Evolutionary conservation across 2,888 invertebrate species (phyloP).

Genomic region (Clistopyga incitator): DNA sequence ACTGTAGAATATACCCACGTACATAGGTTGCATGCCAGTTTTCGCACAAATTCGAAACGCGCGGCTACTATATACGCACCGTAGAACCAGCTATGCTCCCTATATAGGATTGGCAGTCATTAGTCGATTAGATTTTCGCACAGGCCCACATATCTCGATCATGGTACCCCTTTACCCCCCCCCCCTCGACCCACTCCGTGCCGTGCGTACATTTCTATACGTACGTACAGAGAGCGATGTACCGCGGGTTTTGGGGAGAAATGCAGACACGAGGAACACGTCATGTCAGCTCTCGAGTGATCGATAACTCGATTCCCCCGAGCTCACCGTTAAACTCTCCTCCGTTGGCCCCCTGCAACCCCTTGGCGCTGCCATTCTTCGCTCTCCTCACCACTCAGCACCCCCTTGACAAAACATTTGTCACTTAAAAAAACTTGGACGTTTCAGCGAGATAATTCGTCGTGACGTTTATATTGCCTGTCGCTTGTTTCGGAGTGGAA

Average conservation of each 20-base stretch:
- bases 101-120: slow-evolving; percentile 75
- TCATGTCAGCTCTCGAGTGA: slow-evolving; percentile 60
- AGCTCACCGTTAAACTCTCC: slow-evolving; percentile 53
- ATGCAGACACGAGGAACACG: slow-evolving; percentile 46
- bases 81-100: slow-evolving; percentile 46
- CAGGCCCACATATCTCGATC: slow-evolving; percentile 75
- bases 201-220: slow-evolving; percentile 32
- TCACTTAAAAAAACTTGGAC: slow-evolving; percentile 48
- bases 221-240: slow-evolving; percentile 20
- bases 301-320: slow-evolving; percentile 69
- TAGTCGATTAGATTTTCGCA: slow-evolving; percentile 79
- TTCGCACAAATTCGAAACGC: slow-evolving; percentile 53
- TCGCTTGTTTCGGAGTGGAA: slow-evolving; percentile 9
- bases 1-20: slow-evolving; percentile 39
- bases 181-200: neutral
- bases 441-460: slow-evolving; percentile 24
- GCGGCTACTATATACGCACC: slow-evolving; percentile 29
- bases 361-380: slow-evolving; percentile 23
- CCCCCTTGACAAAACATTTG: slow-evolving; percentile 55
- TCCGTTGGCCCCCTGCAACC: slow-evolving; percentile 27
- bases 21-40: slow-evolving; percentile 47
- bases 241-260: slow-evolving; percentile 48
- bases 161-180: slow-evolving; percentile 56
- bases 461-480: slow-evolving; percentile 33
- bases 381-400: slow-evolving; percentile 32